Percentiles rank a stretch among this genome's conserved stretches.
phyloP scores from a whole-genome alignment of 2,797 vertebrate genomes.

The Sebastes kiyomatsui region DNA sequence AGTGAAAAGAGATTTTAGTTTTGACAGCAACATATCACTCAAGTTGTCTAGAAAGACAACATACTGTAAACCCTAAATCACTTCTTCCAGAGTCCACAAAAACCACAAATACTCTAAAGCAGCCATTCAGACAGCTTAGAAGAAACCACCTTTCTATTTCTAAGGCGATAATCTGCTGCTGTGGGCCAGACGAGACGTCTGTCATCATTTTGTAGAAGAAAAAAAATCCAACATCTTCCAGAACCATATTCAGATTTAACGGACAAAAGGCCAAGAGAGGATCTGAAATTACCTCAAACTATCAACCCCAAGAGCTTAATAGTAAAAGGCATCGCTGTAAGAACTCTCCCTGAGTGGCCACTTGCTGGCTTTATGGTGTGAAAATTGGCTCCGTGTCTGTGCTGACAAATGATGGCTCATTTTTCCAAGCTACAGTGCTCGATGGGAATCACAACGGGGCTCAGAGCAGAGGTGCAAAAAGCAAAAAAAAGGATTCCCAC shows the following conservation, averaged over 20 bases:
- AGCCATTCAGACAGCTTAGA: neutral
- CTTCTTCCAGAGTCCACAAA: neutral
- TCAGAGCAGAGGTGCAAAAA: conserved; percentile 55
- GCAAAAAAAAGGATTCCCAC: conserved; percentile 48
- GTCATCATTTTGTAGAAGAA: neutral
- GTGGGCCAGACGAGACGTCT: neutral
- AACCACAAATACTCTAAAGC: neutral
- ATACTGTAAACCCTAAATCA: conserved; percentile 2
- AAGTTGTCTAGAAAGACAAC: conserved; percentile 7
- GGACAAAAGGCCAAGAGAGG: conserved; percentile 17
- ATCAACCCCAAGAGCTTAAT: conserved; percentile 51
- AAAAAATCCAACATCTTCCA: neutral
- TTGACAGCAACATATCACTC: neutral
- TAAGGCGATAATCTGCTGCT: neutral
- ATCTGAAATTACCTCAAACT: conserved; percentile 48
- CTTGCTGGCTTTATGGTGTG: conserved; percentile 56
- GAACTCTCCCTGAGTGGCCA: conserved; percentile 49
- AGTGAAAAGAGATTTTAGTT: conserved; percentile 21
- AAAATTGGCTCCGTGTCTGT: conserved; percentile 58
- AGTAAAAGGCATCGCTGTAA: conserved; percentile 42
- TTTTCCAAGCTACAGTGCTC: conserved; percentile 40
- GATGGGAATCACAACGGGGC: conserved; percentile 45
- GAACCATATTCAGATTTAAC: conserved; percentile 40
- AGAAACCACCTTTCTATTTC: neutral
- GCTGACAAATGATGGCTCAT: conserved; percentile 47